Percentiles rank a stretch among this genome's conserved stretches.
phyloP scores from a whole-genome alignment of 2,797 vertebrate species.

The Anolis apletophallus region DNA sequence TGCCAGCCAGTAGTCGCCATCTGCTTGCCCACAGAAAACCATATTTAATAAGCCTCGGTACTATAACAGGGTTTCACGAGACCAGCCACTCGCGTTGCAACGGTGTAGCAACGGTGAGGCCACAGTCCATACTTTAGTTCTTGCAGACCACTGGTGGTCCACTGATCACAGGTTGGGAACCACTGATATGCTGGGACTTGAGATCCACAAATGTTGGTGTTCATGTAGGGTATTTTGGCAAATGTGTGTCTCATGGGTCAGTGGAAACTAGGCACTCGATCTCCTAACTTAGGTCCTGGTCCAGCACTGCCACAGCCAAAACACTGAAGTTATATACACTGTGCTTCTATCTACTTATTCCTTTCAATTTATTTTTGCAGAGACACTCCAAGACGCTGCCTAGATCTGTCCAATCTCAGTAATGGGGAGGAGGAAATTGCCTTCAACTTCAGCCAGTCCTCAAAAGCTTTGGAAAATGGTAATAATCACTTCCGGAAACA shows the following conservation, averaged over 20 bases:
- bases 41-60: too few species aligned
- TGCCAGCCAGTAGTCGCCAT: too few species aligned
- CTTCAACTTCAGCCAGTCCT: slow-evolving; percentile 49
- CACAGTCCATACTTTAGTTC: too few species aligned
- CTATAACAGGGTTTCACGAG: too few species aligned
- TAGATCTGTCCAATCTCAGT: slow-evolving; percentile 77
- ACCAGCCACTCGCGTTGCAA: too few species aligned
- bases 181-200: too few species aligned
- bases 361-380: slow-evolving; percentile 59
- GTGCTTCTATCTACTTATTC: background rate
- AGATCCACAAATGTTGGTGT: too few species aligned
- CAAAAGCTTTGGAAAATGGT: slow-evolving; percentile 60
- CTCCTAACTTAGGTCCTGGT: background rate
- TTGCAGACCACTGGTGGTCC: too few species aligned
- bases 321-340: background rate
- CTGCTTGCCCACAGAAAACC: too few species aligned
- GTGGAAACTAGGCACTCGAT: background rate
- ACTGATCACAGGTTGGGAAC: too few species aligned
- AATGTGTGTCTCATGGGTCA: background rate
- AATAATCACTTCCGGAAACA: slow-evolving; percentile 4
- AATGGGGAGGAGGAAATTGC: slow-evolving; percentile 56
- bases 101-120: too few species aligned
- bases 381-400: slow-evolving; percentile 73
- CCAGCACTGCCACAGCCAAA: background rate
- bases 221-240: background rate